A percentile compares a stretch with the other conserved stretches of the same genome.
Evolutionary conservation across 2,888 invertebrate species (phyloP).

Genomic region (Drosophila neonasuta): DNA sequence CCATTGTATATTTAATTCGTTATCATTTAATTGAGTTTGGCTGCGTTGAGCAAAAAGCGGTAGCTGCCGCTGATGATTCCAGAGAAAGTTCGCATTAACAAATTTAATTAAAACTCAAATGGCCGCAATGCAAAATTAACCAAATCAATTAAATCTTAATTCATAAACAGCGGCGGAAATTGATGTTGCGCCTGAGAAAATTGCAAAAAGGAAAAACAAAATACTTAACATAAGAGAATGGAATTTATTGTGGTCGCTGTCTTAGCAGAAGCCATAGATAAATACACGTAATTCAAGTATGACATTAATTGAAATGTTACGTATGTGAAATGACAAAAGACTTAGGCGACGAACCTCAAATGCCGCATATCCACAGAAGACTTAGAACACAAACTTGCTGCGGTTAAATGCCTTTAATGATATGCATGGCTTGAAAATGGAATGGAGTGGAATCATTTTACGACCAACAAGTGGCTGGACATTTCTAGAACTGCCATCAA

Average conservation of each 20-base stretch:
- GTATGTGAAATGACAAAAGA: constrained; percentile 51
- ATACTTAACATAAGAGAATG: neutral
- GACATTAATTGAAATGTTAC: constrained; percentile 67
- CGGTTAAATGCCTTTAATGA: constrained; percentile 10
- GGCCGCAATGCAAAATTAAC: constrained; percentile 30
- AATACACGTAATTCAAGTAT: neutral
- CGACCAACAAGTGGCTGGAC: constrained; percentile 8
- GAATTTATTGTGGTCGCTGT: neutral
- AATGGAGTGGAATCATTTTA: constrained; percentile 6
- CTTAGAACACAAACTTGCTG: constrained; percentile 44
- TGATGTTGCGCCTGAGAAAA: constrained; percentile 23
- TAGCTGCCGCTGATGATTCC: constrained; percentile 55
- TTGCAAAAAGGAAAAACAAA: neutral
- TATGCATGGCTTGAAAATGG: constrained; percentile 2
- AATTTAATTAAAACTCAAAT: constrained; percentile 58
- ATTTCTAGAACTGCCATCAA: constrained; percentile 13
- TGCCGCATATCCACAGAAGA: constrained; percentile 25
- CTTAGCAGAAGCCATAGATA: constrained; percentile 53
- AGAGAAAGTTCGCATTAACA: constrained; percentile 61
- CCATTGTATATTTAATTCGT: constrained; percentile 59
- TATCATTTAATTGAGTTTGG: constrained; percentile 72
- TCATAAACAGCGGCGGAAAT: constrained; percentile 51
- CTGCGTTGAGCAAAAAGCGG: constrained; percentile 34
- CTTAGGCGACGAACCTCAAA: constrained; percentile 57
- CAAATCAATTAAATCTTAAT: constrained; percentile 57